Evolutionary conservation across 1,140 invertebrate genomes (phyloP).

Genomic region (Steinernema khuongi): DNA sequence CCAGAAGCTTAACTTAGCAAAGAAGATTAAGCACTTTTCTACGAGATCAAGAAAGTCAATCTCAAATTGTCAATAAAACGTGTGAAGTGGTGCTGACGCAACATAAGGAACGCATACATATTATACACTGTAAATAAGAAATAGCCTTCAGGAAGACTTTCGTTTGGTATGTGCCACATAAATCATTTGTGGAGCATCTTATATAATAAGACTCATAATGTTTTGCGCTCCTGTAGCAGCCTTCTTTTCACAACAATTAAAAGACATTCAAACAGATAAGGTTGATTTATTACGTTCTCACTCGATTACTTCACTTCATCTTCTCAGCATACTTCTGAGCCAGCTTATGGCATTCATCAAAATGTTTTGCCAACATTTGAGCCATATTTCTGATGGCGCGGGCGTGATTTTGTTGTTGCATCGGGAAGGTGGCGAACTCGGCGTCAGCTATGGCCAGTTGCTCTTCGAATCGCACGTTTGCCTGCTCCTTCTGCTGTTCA

Average conservation of each 20-base stretch:
- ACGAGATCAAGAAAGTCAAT: no score
- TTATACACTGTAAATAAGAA: no score
- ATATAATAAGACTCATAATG: no score
- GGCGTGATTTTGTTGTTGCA: neutral
- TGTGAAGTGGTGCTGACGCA: no score
- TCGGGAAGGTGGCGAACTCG: neutral
- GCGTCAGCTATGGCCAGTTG: neutral
- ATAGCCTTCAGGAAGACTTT: no score
- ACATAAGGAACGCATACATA: no score
- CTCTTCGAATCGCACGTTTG: neutral
- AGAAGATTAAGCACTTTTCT: no score
- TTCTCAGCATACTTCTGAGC: neutral
- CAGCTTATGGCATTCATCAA: neutral
- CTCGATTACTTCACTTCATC: neutral
- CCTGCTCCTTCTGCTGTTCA: neutral
- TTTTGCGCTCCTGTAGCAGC: no score
- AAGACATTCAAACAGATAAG: neutral
- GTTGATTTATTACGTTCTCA: neutral
- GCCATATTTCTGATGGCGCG: neutral
- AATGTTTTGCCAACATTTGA: neutral
- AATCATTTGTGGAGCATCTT: no score
- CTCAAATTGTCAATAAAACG: no score
- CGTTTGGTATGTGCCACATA: no score
- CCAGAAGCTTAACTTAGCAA: no score
- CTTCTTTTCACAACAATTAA: neutral